Base-by-base conservation (phyloP, 1,140 invertebrate species). In the Cydia amplana region DNA sequence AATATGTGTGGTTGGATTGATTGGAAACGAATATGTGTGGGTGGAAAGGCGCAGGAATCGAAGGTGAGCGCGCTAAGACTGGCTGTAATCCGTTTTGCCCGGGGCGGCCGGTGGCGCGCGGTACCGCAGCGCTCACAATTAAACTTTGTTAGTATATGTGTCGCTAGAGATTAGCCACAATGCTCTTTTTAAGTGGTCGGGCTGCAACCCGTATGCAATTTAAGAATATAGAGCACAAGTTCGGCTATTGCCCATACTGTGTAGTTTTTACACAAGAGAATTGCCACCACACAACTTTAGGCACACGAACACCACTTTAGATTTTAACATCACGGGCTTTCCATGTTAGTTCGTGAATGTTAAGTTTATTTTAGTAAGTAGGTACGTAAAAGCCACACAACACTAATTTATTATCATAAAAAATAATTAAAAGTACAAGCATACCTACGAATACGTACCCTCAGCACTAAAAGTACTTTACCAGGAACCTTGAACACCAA, bases 71-170 rank as follows among this genome's bases (percentile, higher is more conserved):
- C 83, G 88, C 89, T 92, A 92, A 92, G 91, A 92, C 90, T 89
- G 91, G 91, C 90, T 90, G 90, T 91, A 92, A 92, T 92, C 91
- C 89, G 87, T 92, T 92, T 91, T 91, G 90, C 90, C 85, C 83
- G 86, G 85, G 87, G 89, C 87, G 80, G 82, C 80, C 82, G 80
- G 81, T 78, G 74, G 70, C 73, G 72, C 72, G 43, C 63, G 55
- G 75, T 77, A 63, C 85, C 87, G 85, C 87, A 86, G 82, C 82
- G 89, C 83, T 91, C 90, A 91, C 90, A 92, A 91, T 92, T 92
- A 91, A 92, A 92, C 89, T 92, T 92, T 91, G 91, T 92, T 92
- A 91, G 89, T 91, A 88, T 88, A 91, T 92, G 89, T 91, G 89
- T 91, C 91, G 86, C 91, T 90, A 79, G 91, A 91, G 91, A 92